Evolutionary conservation across 2,888 invertebrate species (phyloP).

Genomic region (Ceriagrion tenellum): DNA sequence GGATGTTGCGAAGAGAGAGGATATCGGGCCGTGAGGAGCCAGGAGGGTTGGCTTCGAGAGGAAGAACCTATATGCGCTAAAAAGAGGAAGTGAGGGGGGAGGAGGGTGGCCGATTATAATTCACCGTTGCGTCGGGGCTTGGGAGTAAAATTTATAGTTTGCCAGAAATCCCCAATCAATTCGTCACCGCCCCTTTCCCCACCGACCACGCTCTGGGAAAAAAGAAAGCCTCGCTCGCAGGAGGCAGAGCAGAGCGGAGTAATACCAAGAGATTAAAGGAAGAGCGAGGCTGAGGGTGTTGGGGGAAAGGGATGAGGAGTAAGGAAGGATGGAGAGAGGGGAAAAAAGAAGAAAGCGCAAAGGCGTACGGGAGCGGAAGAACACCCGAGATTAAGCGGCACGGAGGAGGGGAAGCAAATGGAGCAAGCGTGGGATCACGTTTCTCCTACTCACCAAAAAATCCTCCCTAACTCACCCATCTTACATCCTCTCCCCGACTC

Average conservation of each 20-base stretch:
- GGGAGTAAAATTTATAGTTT: background rate
- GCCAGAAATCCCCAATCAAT: background rate
- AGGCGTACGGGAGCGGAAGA: background rate
- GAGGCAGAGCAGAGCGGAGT: background rate
- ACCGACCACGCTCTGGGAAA: too few relatives aligned
- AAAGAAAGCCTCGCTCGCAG: background rate
- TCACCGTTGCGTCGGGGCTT: background rate
- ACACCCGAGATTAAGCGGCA: background rate
- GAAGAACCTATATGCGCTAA: background rate
- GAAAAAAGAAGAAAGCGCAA: background rate
- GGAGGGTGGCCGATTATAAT: background rate
- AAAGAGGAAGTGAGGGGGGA: too few relatives aligned
- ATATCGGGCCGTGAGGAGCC: background rate
- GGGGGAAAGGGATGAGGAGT: background rate
- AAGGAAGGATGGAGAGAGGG: background rate
- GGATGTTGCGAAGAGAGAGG: background rate
- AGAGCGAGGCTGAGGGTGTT: background rate
- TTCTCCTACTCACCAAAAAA: background rate
- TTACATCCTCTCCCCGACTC: background rate
- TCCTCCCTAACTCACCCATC: too few relatives aligned
- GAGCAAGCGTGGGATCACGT: slow-evolving; percentile 3
- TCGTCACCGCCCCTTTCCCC: background rate
- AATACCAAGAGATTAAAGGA: background rate
- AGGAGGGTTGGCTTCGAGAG: background rate
- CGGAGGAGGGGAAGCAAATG: background rate